Percentiles rank a stretch among this genome's conserved stretches.
phyloP scores from a whole-genome alignment of 2,888 invertebrate genomes.

The Junonia oenone region DNA sequence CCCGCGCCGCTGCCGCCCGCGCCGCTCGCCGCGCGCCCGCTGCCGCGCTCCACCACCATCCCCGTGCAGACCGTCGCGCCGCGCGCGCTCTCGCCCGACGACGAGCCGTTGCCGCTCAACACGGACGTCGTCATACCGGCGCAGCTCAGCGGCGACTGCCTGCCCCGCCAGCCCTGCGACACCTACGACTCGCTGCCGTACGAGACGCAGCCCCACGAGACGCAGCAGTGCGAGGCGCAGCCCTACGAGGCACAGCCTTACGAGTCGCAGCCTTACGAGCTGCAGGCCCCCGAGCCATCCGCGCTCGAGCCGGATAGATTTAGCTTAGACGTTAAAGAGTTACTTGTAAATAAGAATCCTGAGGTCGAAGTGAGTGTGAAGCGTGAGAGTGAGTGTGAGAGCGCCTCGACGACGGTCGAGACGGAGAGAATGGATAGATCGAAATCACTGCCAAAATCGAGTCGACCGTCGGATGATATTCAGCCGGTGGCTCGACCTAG shows the following conservation, averaged over 20 bases:
- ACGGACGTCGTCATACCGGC: slow-evolving; percentile 41
- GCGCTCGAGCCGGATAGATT: slow-evolving; percentile 25
- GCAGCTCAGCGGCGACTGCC: slow-evolving; percentile 31
- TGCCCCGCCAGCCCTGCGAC: slow-evolving; percentile 24
- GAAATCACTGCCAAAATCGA: slow-evolving; percentile 56
- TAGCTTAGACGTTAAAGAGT: slow-evolving; percentile 37
- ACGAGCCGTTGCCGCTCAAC: slow-evolving; percentile 37
- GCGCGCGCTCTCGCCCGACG: slow-evolving; percentile 29
- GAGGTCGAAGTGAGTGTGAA: slow-evolving; percentile 36
- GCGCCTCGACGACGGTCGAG: slow-evolving; percentile 41
- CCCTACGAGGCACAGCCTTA: slow-evolving; percentile 30
- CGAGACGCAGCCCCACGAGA: too few species aligned
- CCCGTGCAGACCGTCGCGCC: slow-evolving; percentile 45
- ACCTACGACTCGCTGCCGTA: slow-evolving; percentile 38
- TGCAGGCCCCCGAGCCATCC: slow-evolving; percentile 6
- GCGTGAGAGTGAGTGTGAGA: slow-evolving; percentile 38
- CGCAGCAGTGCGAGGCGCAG: too few species aligned
- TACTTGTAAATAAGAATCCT: slow-evolving; percentile 38
- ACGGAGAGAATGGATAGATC: slow-evolving; percentile 38
- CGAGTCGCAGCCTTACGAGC: slow-evolving; percentile 38
- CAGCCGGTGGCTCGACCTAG: slow-evolving; percentile 51
- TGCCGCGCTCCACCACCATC: slow-evolving; percentile 59
- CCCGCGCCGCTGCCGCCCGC: slow-evolving; percentile 49
- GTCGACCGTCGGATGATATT: slow-evolving; percentile 53
- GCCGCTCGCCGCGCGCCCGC: slow-evolving; percentile 43